Evolutionary conservation across 2,113 vertebrate genomes (phyloP).

Genomic region (Gulo gulo): DNA sequence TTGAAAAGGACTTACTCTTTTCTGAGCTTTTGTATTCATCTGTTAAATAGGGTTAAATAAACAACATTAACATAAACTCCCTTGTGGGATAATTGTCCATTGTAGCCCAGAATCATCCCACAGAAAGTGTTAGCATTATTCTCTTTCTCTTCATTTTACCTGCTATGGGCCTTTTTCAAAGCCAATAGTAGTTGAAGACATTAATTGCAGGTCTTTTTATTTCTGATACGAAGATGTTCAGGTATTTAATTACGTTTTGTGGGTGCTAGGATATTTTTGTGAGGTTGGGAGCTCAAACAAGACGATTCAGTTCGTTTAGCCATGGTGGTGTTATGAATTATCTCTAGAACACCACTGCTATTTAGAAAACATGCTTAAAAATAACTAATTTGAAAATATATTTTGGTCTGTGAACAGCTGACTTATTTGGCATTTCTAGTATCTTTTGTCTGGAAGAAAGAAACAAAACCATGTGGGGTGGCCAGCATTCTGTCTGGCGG

Average conservation of each 20-base stretch:
- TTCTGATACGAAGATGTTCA: background rate
- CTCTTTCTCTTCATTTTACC: background rate
- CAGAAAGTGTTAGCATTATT: background rate
- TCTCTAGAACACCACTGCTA: background rate
- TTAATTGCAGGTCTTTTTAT: background rate
- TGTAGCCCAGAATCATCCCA: background rate
- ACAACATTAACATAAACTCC: background rate
- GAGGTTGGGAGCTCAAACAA: background rate
- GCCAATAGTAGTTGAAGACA: background rate
- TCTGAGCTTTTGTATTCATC: background rate
- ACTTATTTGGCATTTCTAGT: background rate
- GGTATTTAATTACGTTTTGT: conserved; percentile 2
- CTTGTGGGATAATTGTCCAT: background rate
- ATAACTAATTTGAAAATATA: conserved; percentile 38
- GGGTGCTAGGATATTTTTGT: background rate
- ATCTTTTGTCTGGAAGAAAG: conserved; percentile 13
- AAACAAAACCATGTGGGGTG: background rate
- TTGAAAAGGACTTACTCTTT: background rate
- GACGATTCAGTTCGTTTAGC: background rate
- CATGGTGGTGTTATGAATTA: conserved; percentile 14
- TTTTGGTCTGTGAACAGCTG: conserved; percentile 12
- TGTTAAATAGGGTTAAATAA: conserved; percentile 12
- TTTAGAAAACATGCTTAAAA: conserved; percentile 35
- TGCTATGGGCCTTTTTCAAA: background rate
- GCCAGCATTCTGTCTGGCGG: background rate